Conservation (phyloP, 2,797 vertebrate genomes). For the Poeciliopsis presidionis region DNA sequence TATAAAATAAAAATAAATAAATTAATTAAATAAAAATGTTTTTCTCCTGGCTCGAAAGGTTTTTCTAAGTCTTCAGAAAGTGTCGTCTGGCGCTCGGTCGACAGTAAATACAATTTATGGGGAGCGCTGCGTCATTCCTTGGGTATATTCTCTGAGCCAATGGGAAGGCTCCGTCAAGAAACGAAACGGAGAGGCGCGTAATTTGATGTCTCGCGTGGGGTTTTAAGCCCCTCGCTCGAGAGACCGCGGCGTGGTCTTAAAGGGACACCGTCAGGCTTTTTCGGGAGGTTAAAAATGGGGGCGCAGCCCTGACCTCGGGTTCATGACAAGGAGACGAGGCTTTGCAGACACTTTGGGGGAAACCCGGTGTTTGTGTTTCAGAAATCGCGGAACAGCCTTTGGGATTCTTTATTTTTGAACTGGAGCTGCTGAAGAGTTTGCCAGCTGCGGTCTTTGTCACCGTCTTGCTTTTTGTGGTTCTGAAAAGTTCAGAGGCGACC, state of each 20-base stretch:
- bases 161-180: conserved; percentile 35
- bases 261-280: neutral
- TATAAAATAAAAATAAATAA: no score
- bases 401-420: neutral
- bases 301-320: neutral
- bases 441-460: neutral
- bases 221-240: neutral
- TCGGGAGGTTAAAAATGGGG: neutral
- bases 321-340: neutral
- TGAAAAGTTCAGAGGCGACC: neutral
- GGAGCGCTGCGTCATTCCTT: conserved; percentile 36
- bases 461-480: neutral
- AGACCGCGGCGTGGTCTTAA: neutral
- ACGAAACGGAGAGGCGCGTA: conserved; percentile 43
- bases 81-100: neutral
- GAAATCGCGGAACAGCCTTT: neutral
- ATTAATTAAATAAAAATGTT: neutral
- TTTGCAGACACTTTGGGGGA: neutral
- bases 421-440: neutral
- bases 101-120: conserved; percentile 35
- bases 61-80: neutral
- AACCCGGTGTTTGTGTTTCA: neutral
- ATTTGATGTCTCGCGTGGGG: conserved; percentile 43
- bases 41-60: neutral
- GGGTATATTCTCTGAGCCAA: conserved; percentile 46